Percentiles rank a stretch among this genome's conserved stretches.
phyloP scores from a whole-genome alignment of 1,140 invertebrate genomes.

The Zelostemma sp. region DNA sequence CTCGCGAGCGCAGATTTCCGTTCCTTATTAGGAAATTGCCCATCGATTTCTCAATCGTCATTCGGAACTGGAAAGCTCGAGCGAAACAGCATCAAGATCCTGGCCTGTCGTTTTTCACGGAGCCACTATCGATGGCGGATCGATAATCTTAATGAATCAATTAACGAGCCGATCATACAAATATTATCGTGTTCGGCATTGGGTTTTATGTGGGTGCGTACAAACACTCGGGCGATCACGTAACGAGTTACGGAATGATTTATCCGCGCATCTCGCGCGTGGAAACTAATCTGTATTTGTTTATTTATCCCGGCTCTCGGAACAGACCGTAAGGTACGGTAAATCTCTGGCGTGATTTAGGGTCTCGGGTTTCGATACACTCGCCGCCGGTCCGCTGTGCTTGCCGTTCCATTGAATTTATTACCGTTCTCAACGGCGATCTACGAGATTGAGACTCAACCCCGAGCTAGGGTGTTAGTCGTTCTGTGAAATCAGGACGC shows the following conservation, averaged over 20 bases:
- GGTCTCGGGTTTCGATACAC: conserved; percentile 66
- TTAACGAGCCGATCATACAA: conserved; percentile 47
- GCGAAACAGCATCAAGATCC: too few relatives aligned
- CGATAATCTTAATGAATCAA: conserved; percentile 36
- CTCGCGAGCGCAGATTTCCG: too few relatives aligned
- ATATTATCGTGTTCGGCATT: conserved; percentile 42
- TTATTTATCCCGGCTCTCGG: conserved; percentile 66
- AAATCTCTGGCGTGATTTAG: conserved; percentile 64
- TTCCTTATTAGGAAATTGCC: too few relatives aligned
- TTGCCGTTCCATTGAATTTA: conserved; percentile 66
- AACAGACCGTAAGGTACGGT: conserved; percentile 53
- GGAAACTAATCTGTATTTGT: conserved; percentile 70
- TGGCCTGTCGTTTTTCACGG: background rate
- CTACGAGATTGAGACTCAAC: conserved; percentile 52
- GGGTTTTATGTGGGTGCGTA: conserved; percentile 47
- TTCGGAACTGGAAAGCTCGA: too few relatives aligned
- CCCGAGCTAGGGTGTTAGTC: conserved; percentile 48
- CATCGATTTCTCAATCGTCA: too few relatives aligned
- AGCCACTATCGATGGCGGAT: background rate
- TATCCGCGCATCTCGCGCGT: conserved; percentile 55
- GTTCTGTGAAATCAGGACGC: conserved; percentile 45
- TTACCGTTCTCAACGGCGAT: conserved; percentile 55
- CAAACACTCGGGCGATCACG: conserved; percentile 46
- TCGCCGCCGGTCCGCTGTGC: conserved; percentile 58
- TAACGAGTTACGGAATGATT: conserved; percentile 69